phyloP scores from a whole-genome alignment of 2,113 vertebrate genomes.

The Poecilia latipinna region DNA sequence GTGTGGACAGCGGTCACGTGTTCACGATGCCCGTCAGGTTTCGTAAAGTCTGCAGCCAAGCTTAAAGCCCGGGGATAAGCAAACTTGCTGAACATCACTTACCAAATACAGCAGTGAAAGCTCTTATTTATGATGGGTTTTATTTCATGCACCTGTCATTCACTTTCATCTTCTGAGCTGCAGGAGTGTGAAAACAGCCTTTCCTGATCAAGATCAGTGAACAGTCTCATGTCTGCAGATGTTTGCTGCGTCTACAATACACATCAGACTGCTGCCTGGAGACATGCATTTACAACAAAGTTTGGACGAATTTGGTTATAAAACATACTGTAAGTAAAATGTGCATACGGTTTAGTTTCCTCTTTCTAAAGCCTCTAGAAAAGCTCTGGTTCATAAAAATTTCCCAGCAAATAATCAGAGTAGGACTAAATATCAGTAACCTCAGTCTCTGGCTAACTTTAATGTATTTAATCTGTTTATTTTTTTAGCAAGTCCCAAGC shows the following conservation, averaged over 20 bases:
- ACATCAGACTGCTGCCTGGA: conserved; percentile 32
- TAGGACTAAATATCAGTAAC: no score
- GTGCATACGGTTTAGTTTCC: background rate
- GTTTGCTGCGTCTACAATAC: conserved; percentile 49
- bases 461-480: no score
- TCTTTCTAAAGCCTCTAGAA: background rate
- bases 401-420: no score
- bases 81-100: conserved; percentile 28
- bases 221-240: conserved; percentile 75
- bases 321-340: background rate
- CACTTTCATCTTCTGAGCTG: conserved; percentile 49
- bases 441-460: background rate
- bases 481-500: background rate
- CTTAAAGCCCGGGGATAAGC: background rate
- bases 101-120: conserved; percentile 26
- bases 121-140: conserved; percentile 52
- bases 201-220: conserved; percentile 77
- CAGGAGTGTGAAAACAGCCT: conserved; percentile 65
- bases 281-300: conserved; percentile 36
- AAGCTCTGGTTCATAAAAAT: background rate
- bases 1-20: conserved; percentile 30
- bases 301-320: conserved; percentile 10
- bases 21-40: conserved; percentile 27
- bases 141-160: conserved; percentile 63
- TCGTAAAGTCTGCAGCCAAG: conserved; percentile 7